phyloP scores from a whole-genome alignment of 1,140 invertebrate species.

The Nomia melanderi region DNA sequence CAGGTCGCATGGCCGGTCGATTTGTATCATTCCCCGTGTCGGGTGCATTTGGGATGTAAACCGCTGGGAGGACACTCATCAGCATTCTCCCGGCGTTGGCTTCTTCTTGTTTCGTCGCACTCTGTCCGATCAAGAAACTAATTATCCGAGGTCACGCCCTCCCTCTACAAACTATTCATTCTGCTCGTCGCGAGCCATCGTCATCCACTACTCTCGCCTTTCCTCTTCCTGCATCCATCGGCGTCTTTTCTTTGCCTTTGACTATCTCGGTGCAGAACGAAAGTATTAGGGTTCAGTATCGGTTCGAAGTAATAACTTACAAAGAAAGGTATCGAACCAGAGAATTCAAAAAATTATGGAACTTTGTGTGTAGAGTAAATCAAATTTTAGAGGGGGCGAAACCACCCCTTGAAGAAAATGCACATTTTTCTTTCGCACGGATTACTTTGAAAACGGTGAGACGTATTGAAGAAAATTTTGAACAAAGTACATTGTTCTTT shows the following conservation, averaged over 20 bases:
- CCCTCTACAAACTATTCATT: slow-evolving; percentile 57
- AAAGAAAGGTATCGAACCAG: no score
- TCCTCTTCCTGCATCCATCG: slow-evolving; percentile 10
- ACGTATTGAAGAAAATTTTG: no score
- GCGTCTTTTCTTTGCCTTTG: not conserved
- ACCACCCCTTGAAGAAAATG: no score
- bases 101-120: slow-evolving; percentile 48
- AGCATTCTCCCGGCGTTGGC: slow-evolving; percentile 54
- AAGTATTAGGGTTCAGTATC: no score
- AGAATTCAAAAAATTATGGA: no score
- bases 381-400: no score
- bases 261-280: slow-evolving; percentile 1
- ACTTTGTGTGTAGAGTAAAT: no score
- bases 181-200: slow-evolving; percentile 33
- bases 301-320: no score
- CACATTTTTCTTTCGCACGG: no score
- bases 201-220: slow-evolving; percentile 36
- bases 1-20: slow-evolving; percentile 37
- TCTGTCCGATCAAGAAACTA: slow-evolving; percentile 72
- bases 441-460: no score
- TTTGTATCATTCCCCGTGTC: slow-evolving; percentile 44
- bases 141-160: slow-evolving; percentile 69
- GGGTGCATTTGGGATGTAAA: slow-evolving; percentile 37
- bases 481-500: no score
- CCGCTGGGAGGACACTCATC: slow-evolving; percentile 47